Evolutionary conservation across 1,140 invertebrate species (phyloP), one percentile per base, ranked within the genome.

Genomic region (Achatina immaculata): DNA sequence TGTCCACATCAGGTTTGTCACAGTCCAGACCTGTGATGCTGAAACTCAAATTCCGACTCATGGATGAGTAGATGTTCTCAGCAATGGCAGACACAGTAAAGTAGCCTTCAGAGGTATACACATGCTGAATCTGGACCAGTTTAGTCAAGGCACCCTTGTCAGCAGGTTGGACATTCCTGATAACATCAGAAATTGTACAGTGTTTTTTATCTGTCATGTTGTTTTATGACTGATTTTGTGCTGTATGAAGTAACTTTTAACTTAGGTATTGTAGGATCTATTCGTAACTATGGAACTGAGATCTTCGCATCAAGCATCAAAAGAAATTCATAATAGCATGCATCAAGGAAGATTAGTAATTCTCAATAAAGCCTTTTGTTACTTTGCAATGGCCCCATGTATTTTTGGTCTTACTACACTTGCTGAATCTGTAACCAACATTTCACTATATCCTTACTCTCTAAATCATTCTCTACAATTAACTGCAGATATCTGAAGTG

Each of bases 11-110:
- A 19, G 91, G 91, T 19, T 87, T 81, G 79, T 83, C 80, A 75
- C 91, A 92, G 77, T 90, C 85, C 34, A 88, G 45, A 36, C 83
- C 72, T 24, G 86, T 86, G 40, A 90, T 85, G 36, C 85, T 85
- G 69, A 88, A 86, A 28, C 62, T 74, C 0, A 88, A 66, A 14
- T 69, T 77, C 9, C 74, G 62, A 6, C 73, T 82, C 0, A 77
- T 68, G 21, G 76, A 82, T 14, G 89, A 90, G 48, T 89, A 83
- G 0, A 65, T 78, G 83, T 92, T 91, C 62, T 83, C 84, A 7
- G 88, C 88, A 31, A 71, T 86, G 0, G 89, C 80, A 21, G 51
- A 85, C 11, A 90, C 80, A n/a, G 71, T 79, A 55, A 88, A 91
- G 21, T 88, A 88, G 0, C 86, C 84, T 55, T 86, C 83, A 0